These are phyloP conservation scores for Tipula vernalis DNA, from an alignment of 2,888 invertebrate species.

Conservation along the genomic window DNA sequence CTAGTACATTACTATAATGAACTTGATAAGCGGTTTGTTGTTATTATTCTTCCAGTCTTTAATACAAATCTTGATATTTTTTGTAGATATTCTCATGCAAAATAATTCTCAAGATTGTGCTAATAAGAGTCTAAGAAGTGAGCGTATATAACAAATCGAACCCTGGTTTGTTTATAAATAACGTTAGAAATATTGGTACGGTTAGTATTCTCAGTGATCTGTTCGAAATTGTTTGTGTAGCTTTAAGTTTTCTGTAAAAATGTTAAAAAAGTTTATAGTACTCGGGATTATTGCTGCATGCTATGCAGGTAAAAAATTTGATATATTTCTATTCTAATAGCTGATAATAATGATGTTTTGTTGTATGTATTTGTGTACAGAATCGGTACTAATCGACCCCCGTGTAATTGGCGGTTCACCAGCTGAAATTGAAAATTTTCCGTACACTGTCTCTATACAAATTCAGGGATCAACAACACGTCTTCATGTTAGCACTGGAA, in stretches of 20 bases:
- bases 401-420: background rate
- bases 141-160: no score
- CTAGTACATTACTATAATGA: no score
- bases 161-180: no score
- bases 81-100: no score
- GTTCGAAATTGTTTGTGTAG: no score
- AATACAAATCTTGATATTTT: no score
- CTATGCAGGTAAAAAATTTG: background rate
- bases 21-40: no score
- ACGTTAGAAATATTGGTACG: no score
- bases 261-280: background rate
- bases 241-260: background rate
- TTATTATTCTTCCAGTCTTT: no score
- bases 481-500: conserved; percentile 16
- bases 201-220: no score
- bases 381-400: background rate
- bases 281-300: background rate
- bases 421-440: background rate
- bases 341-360: background rate
- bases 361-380: background rate
- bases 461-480: background rate
- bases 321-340: background rate
- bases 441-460: background rate
- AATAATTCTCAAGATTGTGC: no score
- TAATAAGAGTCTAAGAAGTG: no score